A percentile compares a stretch with the other conserved stretches of the same genome.
phyloP scores from a whole-genome alignment of 2,888 invertebrate genomes.

The Charanyca ferruginea region DNA sequence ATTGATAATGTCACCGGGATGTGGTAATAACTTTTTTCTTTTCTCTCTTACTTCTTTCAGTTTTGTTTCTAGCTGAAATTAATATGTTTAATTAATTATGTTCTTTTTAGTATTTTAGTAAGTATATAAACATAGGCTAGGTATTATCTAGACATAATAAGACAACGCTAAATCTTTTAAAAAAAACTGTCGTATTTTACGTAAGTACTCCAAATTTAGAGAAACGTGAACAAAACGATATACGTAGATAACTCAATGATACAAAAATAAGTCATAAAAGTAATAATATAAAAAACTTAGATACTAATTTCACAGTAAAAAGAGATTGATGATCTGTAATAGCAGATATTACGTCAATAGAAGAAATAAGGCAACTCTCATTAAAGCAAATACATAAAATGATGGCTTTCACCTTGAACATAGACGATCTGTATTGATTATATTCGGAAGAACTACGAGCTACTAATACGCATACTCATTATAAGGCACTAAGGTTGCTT shows the following conservation, averaged over 20 bases:
- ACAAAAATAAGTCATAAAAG: neutral
- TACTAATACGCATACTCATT: neutral
- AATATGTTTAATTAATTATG: neutral
- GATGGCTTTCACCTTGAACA: conserved; percentile 32
- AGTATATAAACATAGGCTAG: too few species aligned
- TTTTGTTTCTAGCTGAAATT: conserved; percentile 80
- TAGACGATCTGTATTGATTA: conserved; percentile 35
- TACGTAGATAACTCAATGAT: too few species aligned
- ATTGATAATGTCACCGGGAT: neutral
- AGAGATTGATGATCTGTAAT: conserved; percentile 2
- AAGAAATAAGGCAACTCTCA: conserved; percentile 24
- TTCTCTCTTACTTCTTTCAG: conserved; percentile 83
- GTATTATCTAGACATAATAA: too few species aligned
- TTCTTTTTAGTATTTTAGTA: neutral
- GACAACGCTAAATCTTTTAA: too few species aligned
- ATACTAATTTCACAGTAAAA: neutral
- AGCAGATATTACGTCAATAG: conserved; percentile 5
- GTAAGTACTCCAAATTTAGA: too few species aligned
- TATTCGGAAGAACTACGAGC: neutral
- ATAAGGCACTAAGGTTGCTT: too few species aligned
- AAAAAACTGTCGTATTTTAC: too few species aligned
- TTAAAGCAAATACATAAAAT: conserved; percentile 23
- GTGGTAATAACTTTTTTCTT: conserved; percentile 74
- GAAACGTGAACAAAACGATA: too few species aligned
- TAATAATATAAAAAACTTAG: neutral